Evolutionary conservation across 1,140 invertebrate species (phyloP).

Genomic region (Aphelenchoides fujianensis): DNA sequence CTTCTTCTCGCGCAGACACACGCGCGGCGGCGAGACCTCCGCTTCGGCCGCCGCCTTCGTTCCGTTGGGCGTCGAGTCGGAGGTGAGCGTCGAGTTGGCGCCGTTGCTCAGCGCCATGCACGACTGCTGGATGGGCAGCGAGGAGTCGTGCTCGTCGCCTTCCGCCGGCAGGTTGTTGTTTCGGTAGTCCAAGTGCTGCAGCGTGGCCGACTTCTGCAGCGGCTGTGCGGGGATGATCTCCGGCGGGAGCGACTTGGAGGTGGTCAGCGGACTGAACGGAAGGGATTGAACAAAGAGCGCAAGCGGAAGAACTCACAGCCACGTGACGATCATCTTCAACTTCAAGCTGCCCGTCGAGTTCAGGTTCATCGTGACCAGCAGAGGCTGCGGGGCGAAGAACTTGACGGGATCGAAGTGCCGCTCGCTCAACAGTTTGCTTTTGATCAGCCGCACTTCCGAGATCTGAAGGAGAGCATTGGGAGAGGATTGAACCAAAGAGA

Average conservation of each 20-base stretch:
- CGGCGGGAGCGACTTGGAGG: no score
- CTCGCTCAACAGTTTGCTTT: slow-evolving; percentile 67
- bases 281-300: not conserved
- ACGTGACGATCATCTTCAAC: slow-evolving; percentile 69
- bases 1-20: slow-evolving; percentile 59
- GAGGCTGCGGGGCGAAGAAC: slow-evolving; percentile 69
- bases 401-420: slow-evolving; percentile 70
- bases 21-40: slow-evolving; percentile 29
- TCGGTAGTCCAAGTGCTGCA: not conserved
- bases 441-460: slow-evolving; percentile 66
- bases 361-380: slow-evolving; percentile 70
- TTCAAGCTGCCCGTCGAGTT: slow-evolving; percentile 70
- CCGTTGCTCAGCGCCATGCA: no score
- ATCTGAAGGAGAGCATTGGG: slow-evolving; percentile 70
- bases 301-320: slow-evolving; percentile 67
- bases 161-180: not conserved
- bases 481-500: no score
- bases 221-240: no score
- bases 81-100: no score
- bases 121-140: no score
- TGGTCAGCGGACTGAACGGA: slow-evolving; percentile 37
- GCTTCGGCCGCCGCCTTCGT: no score
- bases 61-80: no score
- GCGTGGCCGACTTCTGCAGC: not conserved
- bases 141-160: no score